phyloP scores from a whole-genome alignment of 2,113 vertebrate genomes.

The Papio anubis region DNA sequence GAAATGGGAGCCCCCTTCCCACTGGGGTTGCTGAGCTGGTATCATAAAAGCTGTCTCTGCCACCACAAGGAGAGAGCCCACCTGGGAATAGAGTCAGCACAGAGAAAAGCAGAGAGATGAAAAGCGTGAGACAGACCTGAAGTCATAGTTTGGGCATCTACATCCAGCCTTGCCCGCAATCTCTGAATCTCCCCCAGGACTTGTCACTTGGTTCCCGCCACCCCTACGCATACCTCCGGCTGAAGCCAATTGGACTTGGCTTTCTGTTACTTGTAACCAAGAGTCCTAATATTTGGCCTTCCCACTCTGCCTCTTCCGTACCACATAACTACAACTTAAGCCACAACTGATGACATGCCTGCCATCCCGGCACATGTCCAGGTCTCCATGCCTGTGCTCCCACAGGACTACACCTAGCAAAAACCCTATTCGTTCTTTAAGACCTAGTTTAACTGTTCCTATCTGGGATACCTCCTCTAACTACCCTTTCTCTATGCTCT shows the following conservation, averaged over 20 bases:
- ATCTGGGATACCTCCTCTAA: background rate
- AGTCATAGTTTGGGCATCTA: background rate
- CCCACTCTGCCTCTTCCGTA: background rate
- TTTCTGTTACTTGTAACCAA: background rate
- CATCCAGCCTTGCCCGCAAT: background rate
- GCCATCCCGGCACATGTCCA: accelerated
- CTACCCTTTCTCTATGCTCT: background rate
- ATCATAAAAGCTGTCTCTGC: background rate
- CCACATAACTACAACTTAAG: background rate
- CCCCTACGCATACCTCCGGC: background rate
- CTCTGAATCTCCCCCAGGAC: background rate
- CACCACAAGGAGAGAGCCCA: background rate
- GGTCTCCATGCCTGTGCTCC: accelerated
- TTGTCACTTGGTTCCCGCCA: too few species aligned
- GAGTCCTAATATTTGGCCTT: background rate
- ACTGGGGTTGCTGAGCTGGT: background rate
- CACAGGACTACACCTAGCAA: background rate
- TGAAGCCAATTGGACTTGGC: background rate
- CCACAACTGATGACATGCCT: background rate
- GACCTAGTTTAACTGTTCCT: background rate
- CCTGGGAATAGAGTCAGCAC: background rate
- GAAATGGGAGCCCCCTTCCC: background rate
- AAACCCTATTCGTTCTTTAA: background rate
- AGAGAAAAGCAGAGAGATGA: background rate
- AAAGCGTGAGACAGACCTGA: accelerated